phyloP scores from a whole-genome alignment of 2,888 invertebrate species.

The Hylaea fasciaria region DNA sequence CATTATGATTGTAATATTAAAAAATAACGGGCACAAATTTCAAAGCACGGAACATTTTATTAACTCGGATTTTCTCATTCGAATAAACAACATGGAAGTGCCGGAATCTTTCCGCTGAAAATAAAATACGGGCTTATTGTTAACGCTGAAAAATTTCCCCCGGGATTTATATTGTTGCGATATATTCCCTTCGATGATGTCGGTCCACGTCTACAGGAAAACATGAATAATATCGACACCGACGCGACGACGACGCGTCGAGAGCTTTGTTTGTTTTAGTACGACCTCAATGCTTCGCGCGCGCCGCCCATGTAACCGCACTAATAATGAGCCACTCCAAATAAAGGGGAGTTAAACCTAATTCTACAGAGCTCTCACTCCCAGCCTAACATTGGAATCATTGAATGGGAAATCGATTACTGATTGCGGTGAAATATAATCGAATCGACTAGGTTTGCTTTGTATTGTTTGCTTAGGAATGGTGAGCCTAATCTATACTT shows the following conservation, averaged over 20 bases:
- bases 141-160: conserved; percentile 58
- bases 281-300: conserved; percentile 19
- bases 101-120: conserved; percentile 51
- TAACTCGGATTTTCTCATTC: conserved; percentile 44
- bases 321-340: conserved; percentile 34
- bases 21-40: conserved; percentile 37
- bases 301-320: conserved; percentile 24
- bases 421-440: conserved; percentile 14
- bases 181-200: conserved; percentile 55
- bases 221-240: conserved; percentile 42
- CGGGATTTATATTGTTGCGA: conserved; percentile 53
- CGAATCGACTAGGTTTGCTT: conserved; percentile 16
- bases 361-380: background rate
- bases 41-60: conserved; percentile 39
- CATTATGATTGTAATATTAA: conserved; percentile 5
- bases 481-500: background rate
- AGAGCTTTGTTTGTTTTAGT: conserved; percentile 39
- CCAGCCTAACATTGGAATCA: conserved; percentile 10
- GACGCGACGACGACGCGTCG: too few relatives aligned
- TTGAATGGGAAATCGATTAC: conserved; percentile 17
- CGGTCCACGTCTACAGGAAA: conserved; percentile 43
- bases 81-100: conserved; percentile 45
- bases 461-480: conserved; percentile 6
- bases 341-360: conserved; percentile 15
- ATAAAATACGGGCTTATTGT: conserved; percentile 60